Base-by-base conservation (phyloP, 2,113 vertebrate genomes). In the Pygoscelis adeliae region DNA sequence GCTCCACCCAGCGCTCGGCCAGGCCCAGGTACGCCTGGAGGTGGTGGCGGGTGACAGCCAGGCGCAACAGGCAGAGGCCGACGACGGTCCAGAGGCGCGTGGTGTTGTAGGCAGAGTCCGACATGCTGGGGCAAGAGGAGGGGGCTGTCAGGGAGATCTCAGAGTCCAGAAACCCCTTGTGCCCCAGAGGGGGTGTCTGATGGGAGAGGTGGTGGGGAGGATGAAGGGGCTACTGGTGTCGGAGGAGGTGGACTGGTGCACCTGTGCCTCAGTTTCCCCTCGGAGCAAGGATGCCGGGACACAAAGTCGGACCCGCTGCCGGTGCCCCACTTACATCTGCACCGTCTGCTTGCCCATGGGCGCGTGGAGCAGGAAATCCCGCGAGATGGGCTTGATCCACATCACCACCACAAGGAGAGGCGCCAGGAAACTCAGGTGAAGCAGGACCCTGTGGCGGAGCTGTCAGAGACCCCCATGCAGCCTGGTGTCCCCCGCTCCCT, bases 1-100 rank as follows among this genome's bases (percentile, higher is more conserved):
- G 99, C 73, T 99, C 98, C 97, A 99, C 99, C 97, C 99, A 99
- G 93, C 98, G 98, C 94, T 98, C 98, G 7, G 99, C 98, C 85
- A 99, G 98, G 84, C 98, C 98, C 83, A 99, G 98, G 97, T 99
- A 99, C 6, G 99, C 99, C 98, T 99, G 99, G 94, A 99, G 97
- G 97, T 99, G 99, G 53, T 95, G 98, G 14, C 99, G 98, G 7
- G 98, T 98, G 85, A 99, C 83, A 0, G 93, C 97, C 65, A 99
- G 93, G 19, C 99, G 98, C 90, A 99, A 91, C 29, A 97, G 90
- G 55, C 99, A 99, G 66, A 99, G 94, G 1, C 16, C 96, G 46
- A 99, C 97, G 11, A 99, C 67, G 52, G 97, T 94, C 99, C 99
- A 99, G 77, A 99, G 98, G 16, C 99, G 99, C 15, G 97, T 26